Evolutionary conservation across 2,113 vertebrate genomes (phyloP), one percentile per base, ranked within the genome.

Genomic region (Corydoras maculifer): DNA sequence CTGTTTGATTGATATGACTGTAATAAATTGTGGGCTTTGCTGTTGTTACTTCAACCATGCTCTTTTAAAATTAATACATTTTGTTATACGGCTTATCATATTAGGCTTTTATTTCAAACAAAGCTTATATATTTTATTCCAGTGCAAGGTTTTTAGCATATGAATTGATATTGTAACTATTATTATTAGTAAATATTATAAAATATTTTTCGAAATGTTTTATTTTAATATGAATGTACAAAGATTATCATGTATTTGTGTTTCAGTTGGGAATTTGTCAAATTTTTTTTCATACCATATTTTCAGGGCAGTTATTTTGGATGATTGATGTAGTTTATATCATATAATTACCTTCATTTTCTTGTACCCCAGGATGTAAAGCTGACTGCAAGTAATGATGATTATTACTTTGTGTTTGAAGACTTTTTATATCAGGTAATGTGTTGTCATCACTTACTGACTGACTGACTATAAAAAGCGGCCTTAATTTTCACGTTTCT

Each of bases 391-490:
- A 98, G 94, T 82, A 99, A 99, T 0, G 97, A 98, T 68, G 97
- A 99, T 87, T 95, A 98, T 82, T 98, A 98, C 88, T 99, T 99
- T 91, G 97, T 99, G 68, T 98, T 99, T 92, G 97, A 99, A 86
- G 96, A 99, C 82, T 98, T 94, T 86, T 91, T 98, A 72, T 99
- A 99, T 88, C 96, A 99, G 92, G 96, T 98, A 83, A 43, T 74
- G 89, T 86, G 51, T 62, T 57, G 5, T 35, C 2, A 3, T 4
- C 61, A 57, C 0, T n/a, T 14, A 30, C 3, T 61, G n/a, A 43
- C 8, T 49, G 62, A 9, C n/a, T 43, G 9, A 29, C 53, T 6
- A 15, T 32, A 25, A 18, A 57, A 43, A 43, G 35, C 35, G 2
- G 35, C 35, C 35, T 43, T 43, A 43, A 43, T 43, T 8, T 43